These are phyloP conservation scores for Schrankia costaestrigalis DNA, from an alignment of 2,888 invertebrate species.

Conservation along the genomic window DNA sequence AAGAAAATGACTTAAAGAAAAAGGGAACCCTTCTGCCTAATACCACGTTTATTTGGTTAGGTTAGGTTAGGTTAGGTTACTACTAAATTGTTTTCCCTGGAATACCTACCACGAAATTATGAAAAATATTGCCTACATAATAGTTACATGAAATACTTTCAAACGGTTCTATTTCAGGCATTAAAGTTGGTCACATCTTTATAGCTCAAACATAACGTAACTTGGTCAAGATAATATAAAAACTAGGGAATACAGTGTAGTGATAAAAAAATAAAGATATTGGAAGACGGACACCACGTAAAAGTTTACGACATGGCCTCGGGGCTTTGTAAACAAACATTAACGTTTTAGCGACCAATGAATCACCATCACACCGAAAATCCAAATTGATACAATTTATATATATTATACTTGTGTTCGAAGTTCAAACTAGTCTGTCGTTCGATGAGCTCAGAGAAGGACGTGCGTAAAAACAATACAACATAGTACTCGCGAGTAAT, in stretches of 20 bases:
- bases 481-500: constrained; percentile 32
- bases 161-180: too few relatives aligned
- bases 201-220: too few relatives aligned
- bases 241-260: not conserved
- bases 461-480: constrained; percentile 12
- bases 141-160: too few relatives aligned
- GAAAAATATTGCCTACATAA: too few relatives aligned
- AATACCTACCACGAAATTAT: too few relatives aligned
- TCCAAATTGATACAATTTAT: constrained; percentile 18
- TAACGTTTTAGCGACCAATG: constrained; percentile 21
- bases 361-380: constrained; percentile 30
- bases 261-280: not conserved
- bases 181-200: too few relatives aligned
- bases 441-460: constrained; percentile 13
- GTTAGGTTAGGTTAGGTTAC: too few relatives aligned
- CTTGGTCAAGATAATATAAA: too few relatives aligned
- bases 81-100: too few relatives aligned
- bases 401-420: constrained; percentile 13
- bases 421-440: constrained; percentile 18
- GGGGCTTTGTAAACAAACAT: constrained; percentile 30
- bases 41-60: too few relatives aligned
- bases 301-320: constrained; percentile 20
- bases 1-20: too few relatives aligned
- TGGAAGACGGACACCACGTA: constrained; percentile 5
- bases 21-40: too few relatives aligned